Conservation (phyloP, 2,113 vertebrate species). For the Vulpes vulpes region DNA sequence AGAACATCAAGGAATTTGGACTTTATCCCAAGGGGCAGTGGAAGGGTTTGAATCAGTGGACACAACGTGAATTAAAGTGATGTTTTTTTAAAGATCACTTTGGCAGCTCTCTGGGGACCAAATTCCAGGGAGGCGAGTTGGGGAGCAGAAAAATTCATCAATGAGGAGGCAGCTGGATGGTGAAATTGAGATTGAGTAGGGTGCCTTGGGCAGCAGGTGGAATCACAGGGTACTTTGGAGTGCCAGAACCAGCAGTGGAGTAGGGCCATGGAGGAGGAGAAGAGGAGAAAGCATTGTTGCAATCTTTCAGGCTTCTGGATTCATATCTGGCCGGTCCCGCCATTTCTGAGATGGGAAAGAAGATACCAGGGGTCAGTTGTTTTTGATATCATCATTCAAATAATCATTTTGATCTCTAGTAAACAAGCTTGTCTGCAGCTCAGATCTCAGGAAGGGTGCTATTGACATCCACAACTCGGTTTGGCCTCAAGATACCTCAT, state of each 20-base stretch:
- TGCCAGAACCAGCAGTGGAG: background rate
- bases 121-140: background rate
- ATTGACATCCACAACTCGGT: background rate
- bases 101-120: conserved; percentile 33
- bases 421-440: background rate
- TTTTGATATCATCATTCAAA: background rate
- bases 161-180: background rate
- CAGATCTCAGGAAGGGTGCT: background rate
- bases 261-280: background rate
- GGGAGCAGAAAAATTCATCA: background rate
- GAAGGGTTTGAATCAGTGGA: background rate
- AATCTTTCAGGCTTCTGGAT: background rate
- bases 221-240: background rate
- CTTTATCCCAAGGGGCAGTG: background rate
- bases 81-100: background rate
- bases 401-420: background rate
- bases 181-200: background rate
- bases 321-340: background rate
- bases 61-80: background rate
- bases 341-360: background rate
- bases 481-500: background rate
- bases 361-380: background rate
- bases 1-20: background rate
- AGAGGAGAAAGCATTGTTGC: too few species aligned
- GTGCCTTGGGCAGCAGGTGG: background rate